Base-by-base conservation (phyloP, 2,797 vertebrate species). In the Esox masquinongy region DNA sequence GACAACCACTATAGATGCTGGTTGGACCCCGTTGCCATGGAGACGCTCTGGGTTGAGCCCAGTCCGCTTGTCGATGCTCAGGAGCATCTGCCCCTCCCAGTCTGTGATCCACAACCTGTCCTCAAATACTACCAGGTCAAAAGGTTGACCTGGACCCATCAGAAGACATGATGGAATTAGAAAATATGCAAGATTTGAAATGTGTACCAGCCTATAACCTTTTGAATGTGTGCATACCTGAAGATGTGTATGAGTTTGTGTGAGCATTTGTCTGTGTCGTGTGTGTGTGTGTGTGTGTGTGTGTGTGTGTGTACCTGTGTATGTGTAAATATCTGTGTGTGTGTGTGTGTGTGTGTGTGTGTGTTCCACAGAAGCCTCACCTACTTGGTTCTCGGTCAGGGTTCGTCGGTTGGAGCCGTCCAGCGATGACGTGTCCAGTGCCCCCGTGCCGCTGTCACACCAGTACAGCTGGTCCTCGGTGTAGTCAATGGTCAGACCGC, bases 321-420 rank as follows among this genome's bases (percentile, higher is more conserved):
- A 39, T 29, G 24, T 70, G 14, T 12, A 51, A 7, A 39, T 39
- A 8, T 39, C 4, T 39, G 36, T 39, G 4, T 39, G 36, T 8
- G 36, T 8, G 36, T 5, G 36, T 39, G 36, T 39, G 36, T 39
- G 36, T 39, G 36, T 8, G 7, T 39, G 36, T 77, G 26, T 64
- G 29, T 68, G 73, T 56, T 83, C 82, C 72, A 88, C 82, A 92
- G 86, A 92, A 95, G 90, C 91, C 98, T 99, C 95, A 99, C 97
- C 97, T 97, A 98, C 96, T 95, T 98, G 94, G 76, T 96, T 96
- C 95, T 95, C 92, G 86, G 86, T 86, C 89, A 99, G 92, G 77
- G 93, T 85, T 77, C n/a, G 94, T 36, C 96, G 94, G 74, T 92
- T 85, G 1, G 96, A 96, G 49, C 97, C 97, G 69, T 99, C 96